Base-by-base conservation (phyloP, 2,797 vertebrate genomes). In the Luscinia luscinia region DNA sequence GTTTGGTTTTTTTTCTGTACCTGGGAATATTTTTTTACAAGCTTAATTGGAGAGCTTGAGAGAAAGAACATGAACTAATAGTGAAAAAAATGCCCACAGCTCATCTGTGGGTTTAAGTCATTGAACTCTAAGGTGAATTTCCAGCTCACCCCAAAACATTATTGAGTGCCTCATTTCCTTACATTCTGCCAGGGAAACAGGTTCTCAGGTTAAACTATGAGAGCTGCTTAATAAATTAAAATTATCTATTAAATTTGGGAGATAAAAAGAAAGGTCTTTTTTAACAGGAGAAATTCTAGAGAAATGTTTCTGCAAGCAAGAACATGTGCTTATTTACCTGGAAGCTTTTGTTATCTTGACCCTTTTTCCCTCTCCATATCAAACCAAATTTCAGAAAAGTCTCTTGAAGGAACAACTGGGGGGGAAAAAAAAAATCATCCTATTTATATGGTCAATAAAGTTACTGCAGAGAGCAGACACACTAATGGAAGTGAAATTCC, bases 51-150 rank as follows among this genome's bases (percentile, higher is more conserved):
- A 75, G 21, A 81, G 22, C 9, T 41, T 57, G 36, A 81, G 24
- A 80, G 17, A 84, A 78, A 54, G 27, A 16, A 32, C 2, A 12
- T 48, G 17, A 74, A 48, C 3, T 58, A 40, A 27, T 1, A 8
- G n/a, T 15, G 34, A 7, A 59, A 36, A 36, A 30, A 32, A 8
- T 0, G 0, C 3, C 9, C 15, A 23, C 14, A 45, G 27, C 27
- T 66, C 15, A 2, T 45, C 24, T 54, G 28, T 43, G 30, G 30
- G 6, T 81, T 87, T 26, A 58, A 61, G 30, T 7, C 46, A 36
- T 55, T 74, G 52, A 72, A 12, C 19, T 76, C 15, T 18, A 64
- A 55, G 21, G 10, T 40, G 7, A 84, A 70, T 52, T 78, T 67
- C 16, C 32, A 84, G 1, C 17, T 62, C 69, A 32, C 3, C 4